phyloP scores from a whole-genome alignment of 2,113 vertebrate species.

The Perca flavescens region DNA sequence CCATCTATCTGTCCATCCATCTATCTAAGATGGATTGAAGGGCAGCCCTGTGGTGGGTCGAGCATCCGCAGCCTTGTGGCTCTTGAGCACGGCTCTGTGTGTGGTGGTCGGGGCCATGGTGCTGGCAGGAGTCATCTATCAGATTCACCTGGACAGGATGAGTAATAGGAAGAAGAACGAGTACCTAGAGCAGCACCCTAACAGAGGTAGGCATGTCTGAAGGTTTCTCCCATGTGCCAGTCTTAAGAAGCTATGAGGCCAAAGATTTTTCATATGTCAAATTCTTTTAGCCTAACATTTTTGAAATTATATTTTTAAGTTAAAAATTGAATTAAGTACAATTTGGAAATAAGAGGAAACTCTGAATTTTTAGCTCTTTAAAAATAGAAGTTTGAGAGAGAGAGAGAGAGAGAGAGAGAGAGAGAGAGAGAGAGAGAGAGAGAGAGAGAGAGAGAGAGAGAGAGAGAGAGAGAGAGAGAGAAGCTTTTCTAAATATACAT shows the following conservation, averaged over 20 bases:
- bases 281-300: not conserved
- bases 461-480: too few relatives aligned
- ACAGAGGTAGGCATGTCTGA: conserved; percentile 46
- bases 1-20: too few relatives aligned
- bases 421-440: too few relatives aligned
- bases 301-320: too few relatives aligned
- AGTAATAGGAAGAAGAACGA: conserved; percentile 55
- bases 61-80: conserved; percentile 70
- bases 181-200: not conserved
- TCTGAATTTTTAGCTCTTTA: too few relatives aligned
- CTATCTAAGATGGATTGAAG: conserved; percentile 25
- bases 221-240: not conserved
- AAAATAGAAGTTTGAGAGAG: too few relatives aligned
- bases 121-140: conserved; percentile 56
- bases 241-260: not conserved
- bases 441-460: too few relatives aligned
- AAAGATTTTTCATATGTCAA: not conserved
- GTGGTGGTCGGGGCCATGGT: conserved; percentile 75
- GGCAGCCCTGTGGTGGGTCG: not conserved
- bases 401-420: too few relatives aligned
- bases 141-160: conserved; percentile 75
- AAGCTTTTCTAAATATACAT: too few relatives aligned
- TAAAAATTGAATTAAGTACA: too few relatives aligned
- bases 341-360: too few relatives aligned
- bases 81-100: conserved; percentile 75